Percentiles rank a stretch among this genome's conserved stretches.
These are phyloP conservation scores for Caenorhabditis japonica DNA, from an alignment of 2,888 invertebrate genomes.

Conservation along the genomic window DNA sequence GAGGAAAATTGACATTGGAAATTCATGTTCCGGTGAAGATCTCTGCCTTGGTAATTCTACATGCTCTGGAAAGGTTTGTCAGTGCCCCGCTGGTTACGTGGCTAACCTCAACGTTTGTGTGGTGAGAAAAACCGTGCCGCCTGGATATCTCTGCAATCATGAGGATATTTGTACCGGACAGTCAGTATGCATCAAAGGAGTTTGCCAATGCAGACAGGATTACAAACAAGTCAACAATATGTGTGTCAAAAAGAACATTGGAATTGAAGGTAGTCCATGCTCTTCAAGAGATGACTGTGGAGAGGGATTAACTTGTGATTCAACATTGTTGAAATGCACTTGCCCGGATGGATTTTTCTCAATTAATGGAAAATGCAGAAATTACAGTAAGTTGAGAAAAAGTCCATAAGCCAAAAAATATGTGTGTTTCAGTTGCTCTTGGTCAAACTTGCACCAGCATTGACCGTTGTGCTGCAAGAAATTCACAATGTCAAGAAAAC, in stretches of 20 bases:
- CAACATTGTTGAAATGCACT: slow-evolving; percentile 57
- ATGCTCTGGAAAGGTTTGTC: slow-evolving; percentile 66
- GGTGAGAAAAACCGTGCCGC: slow-evolving; percentile 55
- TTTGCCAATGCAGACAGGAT: slow-evolving; percentile 65
- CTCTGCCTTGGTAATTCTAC: slow-evolving; percentile 68
- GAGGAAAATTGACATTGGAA: slow-evolving; percentile 67
- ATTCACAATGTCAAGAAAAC: slow-evolving; percentile 48
- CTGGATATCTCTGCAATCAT: slow-evolving; percentile 59
- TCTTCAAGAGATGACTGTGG: slow-evolving; percentile 61
- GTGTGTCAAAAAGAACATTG: slow-evolving; percentile 43
- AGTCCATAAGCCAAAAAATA: neutral
- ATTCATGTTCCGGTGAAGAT: slow-evolving; percentile 69
- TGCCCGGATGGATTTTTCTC: slow-evolving; percentile 60
- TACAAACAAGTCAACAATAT: slow-evolving; percentile 47
- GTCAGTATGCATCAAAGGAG: slow-evolving; percentile 71
- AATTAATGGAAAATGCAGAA: slow-evolving; percentile 43
- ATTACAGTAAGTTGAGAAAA: slow-evolving; percentile 26
- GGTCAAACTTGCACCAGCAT: slow-evolving; percentile 46
- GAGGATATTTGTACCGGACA: slow-evolving; percentile 67
- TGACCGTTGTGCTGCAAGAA: slow-evolving; percentile 33
- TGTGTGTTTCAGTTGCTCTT: slow-evolving; percentile 32
- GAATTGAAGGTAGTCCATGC: slow-evolving; percentile 48
- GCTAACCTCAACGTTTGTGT: slow-evolving; percentile 42
- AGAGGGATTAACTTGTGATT: slow-evolving; percentile 64
- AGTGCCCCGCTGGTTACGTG: slow-evolving; percentile 52